Base-by-base conservation (phyloP, 2,888 invertebrate genomes). In the Cheilosia impressa region DNA sequence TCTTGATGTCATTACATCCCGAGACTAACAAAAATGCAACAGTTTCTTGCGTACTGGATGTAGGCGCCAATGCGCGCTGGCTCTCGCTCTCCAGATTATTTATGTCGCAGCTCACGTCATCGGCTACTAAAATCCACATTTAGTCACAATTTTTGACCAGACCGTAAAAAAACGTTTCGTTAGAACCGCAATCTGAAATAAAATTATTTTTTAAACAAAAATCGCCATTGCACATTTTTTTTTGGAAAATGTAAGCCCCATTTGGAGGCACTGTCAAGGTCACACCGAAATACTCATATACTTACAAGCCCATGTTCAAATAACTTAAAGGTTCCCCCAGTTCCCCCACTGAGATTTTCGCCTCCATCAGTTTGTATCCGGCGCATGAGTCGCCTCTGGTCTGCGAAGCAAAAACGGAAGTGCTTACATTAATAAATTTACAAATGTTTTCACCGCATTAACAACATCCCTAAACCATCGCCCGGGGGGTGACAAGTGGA, bases 351-450 rank as follows among this genome's bases (percentile, higher is more conserved):
- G 47, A 53, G 47, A 45, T 34, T 53, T 45, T 45, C 60, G 38
- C 41, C 38, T 47, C 27, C 63, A 57, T 50, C 65, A 38, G 5
- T 58, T 38, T 38, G 4, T 17, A 75, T 84, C 79, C 79, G 83
- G 73, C 63, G 58, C 52, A 75, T 65, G 69, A 75, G 79, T 71
- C 65, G 69, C 52, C 50, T 58, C 19, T 41, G 60, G 15, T 17
- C n/a, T 27, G 52, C 55, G 24, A 73, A 22, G 24, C 34, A 41
- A 84, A 79, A 84, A 69, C 83, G 83, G 83, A 84, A 84, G 79
- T 84, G 79, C 79, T 79, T 75, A 58, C 79, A 84, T 78, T 79
- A 75, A 84, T 52, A 80, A 69, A 75, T 84, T 79, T 79, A 83
- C 83, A 83, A 83, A 78, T 78, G 83, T 83, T 79, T 84, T 84